Evolutionary conservation across 2,888 invertebrate species (phyloP).

Genomic region (Nephrocerus scutellatus): DNA sequence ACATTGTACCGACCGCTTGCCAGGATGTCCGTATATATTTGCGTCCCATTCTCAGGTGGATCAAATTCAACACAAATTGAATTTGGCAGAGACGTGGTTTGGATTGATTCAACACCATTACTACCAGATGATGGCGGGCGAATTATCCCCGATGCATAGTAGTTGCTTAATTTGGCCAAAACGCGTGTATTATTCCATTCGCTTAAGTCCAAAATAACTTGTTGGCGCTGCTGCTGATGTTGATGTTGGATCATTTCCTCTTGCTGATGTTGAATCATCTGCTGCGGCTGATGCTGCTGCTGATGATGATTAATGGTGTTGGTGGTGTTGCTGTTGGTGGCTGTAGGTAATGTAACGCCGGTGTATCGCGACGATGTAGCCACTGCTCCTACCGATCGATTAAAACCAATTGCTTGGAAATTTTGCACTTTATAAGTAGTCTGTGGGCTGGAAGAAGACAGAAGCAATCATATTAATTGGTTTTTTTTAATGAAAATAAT

Average conservation of each 20-base stretch:
- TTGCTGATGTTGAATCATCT: slow-evolving; percentile 27
- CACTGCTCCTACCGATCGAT: slow-evolving; percentile 11
- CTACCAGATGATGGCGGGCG: slow-evolving; percentile 59
- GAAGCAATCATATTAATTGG: too few species aligned
- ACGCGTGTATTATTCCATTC: slow-evolving; percentile 94
- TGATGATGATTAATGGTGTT: slow-evolving; percentile 31
- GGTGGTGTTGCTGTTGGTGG: slow-evolving; percentile 22
- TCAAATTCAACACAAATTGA: slow-evolving; percentile 79
- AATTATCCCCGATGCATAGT: slow-evolving; percentile 84
- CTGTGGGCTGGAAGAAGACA: slow-evolving; percentile 24
- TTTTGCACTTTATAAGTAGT: slow-evolving; percentile 37
- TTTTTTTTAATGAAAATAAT: slow-evolving; percentile 6
- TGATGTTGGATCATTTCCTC: slow-evolving; percentile 17
- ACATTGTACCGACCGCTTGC: slow-evolving; percentile 76
- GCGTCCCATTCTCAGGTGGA: slow-evolving; percentile 61
- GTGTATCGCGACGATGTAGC: slow-evolving; percentile 5
- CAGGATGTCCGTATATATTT: slow-evolving; percentile 70
- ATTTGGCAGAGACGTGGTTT: slow-evolving; percentile 50
- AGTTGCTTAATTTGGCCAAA: slow-evolving; percentile 74
- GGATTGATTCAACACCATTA: slow-evolving; percentile 9
- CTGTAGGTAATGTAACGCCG: background rate
- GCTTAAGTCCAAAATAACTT: slow-evolving; percentile 65
- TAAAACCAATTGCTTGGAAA: slow-evolving; percentile 27
- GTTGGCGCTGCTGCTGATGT: slow-evolving; percentile 24
- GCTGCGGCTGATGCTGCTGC: slow-evolving; percentile 28